A percentile compares a stretch with the other conserved stretches of the same genome.
These are phyloP conservation scores for Rhamnusium bicolor DNA, from an alignment of 2,888 invertebrate genomes.

Conservation along the genomic window DNA sequence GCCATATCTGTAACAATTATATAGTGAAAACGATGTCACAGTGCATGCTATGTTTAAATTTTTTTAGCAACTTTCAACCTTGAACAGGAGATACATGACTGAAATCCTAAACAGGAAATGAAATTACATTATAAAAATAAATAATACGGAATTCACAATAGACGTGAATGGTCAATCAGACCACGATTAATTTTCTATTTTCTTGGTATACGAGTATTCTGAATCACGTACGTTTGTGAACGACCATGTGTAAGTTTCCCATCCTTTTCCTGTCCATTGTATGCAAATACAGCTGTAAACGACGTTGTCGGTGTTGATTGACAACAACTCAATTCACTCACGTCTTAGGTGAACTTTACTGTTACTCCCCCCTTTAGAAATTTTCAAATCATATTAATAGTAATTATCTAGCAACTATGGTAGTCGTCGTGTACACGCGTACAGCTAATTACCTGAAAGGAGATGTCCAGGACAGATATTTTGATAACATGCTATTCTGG, in stretches of 20 bases:
- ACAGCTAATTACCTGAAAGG: constrained; percentile 31
- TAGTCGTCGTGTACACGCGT: constrained; percentile 36
- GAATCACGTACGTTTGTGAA: background rate
- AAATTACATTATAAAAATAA: background rate
- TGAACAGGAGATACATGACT: background rate
- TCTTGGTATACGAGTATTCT: background rate
- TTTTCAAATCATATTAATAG: constrained; percentile 39
- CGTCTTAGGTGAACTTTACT: constrained; percentile 47
- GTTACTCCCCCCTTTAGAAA: constrained; percentile 38
- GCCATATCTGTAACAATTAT: constrained; percentile 48
- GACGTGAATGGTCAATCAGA: constrained; percentile 18
- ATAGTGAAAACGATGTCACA: constrained; percentile 54
- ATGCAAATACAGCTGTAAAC: constrained; percentile 34
- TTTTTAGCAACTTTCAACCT: background rate
- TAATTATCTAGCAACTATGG: constrained; percentile 42
- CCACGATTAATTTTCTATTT: constrained; percentile 12
- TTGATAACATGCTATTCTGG: constrained; percentile 54
- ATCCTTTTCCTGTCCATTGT: constrained; percentile 20
- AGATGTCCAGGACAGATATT: constrained; percentile 41
- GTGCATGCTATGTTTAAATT: background rate
- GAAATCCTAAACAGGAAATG: constrained; percentile 12
- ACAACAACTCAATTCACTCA: constrained; percentile 51
- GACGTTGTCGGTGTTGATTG: constrained; percentile 40
- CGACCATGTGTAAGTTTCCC: background rate
- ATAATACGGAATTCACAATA: constrained; percentile 6